Percentiles rank a stretch among this genome's conserved stretches.
These are phyloP conservation scores for Streblospio benedicti DNA, from an alignment of 1,140 invertebrate genomes.

Conservation along the genomic window DNA sequence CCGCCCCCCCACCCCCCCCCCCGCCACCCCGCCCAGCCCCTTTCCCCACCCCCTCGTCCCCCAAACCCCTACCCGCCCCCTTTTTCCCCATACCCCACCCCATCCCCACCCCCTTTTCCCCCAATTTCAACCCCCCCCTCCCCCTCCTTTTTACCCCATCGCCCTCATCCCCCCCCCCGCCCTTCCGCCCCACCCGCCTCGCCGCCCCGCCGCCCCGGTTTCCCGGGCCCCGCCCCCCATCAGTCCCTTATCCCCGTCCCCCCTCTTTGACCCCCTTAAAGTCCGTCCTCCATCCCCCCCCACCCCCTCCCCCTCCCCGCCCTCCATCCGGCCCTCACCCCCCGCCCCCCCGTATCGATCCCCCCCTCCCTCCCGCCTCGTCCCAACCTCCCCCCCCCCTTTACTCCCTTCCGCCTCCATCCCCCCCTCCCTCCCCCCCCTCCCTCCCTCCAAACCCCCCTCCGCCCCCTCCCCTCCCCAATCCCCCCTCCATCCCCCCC, in stretches of 20 bases:
- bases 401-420: background rate
- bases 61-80: no score
- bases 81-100: no score
- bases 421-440: background rate
- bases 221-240: background rate
- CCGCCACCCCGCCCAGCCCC: no score
- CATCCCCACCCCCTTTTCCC: no score
- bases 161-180: no score
- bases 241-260: background rate
- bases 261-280: no score
- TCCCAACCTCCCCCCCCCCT: background rate
- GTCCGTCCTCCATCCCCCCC: background rate
- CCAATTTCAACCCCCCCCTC: no score
- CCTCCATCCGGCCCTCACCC: background rate
- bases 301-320: background rate
- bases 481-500: background rate
- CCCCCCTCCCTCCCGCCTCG: background rate
- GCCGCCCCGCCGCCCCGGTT: no score
- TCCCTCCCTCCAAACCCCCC: background rate
- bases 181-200: no score
- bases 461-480: background rate
- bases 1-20: no score
- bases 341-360: background rate
- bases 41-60: no score
- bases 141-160: no score